Percentiles rank a stretch among this genome's conserved stretches.
These are phyloP conservation scores for Cyanoramphus novaezelandiae DNA, from an alignment of 2,113 vertebrate genomes.

Conservation along the genomic window DNA sequence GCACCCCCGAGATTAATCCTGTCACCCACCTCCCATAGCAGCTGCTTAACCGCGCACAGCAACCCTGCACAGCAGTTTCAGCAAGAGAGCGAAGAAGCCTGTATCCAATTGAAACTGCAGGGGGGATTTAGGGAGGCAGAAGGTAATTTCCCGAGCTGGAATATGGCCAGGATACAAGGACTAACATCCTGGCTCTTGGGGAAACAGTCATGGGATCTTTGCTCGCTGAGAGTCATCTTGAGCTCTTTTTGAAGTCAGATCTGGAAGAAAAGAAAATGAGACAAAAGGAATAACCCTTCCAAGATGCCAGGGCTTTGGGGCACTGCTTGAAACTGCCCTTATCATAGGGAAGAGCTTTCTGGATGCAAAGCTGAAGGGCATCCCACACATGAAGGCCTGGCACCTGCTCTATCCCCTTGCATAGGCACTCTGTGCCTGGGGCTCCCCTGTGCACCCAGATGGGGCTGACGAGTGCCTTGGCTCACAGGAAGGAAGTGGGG, in stretches of 20 bases:
- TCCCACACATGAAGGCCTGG: neutral
- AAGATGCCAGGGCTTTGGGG: neutral
- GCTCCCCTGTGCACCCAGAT: neutral
- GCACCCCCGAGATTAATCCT: slow-evolving; percentile 9
- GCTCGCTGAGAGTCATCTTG: slow-evolving; percentile 27
- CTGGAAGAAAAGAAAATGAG: neutral
- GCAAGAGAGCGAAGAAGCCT: slow-evolving; percentile 26
- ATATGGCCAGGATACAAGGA: slow-evolving; percentile 65
- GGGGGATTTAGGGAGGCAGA: slow-evolving; percentile 71
- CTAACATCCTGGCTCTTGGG: slow-evolving; percentile 61
- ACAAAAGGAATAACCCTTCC: slow-evolving; percentile 45
- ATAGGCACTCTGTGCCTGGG: neutral
- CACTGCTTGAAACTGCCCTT: neutral
- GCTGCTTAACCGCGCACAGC: slow-evolving; percentile 60
- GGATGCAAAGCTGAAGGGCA: neutral
- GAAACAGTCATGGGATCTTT: slow-evolving; percentile 59
- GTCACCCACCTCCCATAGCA: slow-evolving; percentile 55
- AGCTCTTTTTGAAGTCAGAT: slow-evolving; percentile 23
- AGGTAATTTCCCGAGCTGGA: slow-evolving; percentile 74
- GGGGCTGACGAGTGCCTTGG: neutral
- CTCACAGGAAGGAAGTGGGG: neutral
- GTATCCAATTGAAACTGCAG: slow-evolving; percentile 64
- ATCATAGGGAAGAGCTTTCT: neutral
- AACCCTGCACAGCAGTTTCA: slow-evolving; percentile 46
- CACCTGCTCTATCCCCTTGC: neutral